Percentiles rank a stretch among this genome's conserved stretches.
phyloP scores from a whole-genome alignment of 2,113 vertebrate genomes.

The Bos indicus region DNA sequence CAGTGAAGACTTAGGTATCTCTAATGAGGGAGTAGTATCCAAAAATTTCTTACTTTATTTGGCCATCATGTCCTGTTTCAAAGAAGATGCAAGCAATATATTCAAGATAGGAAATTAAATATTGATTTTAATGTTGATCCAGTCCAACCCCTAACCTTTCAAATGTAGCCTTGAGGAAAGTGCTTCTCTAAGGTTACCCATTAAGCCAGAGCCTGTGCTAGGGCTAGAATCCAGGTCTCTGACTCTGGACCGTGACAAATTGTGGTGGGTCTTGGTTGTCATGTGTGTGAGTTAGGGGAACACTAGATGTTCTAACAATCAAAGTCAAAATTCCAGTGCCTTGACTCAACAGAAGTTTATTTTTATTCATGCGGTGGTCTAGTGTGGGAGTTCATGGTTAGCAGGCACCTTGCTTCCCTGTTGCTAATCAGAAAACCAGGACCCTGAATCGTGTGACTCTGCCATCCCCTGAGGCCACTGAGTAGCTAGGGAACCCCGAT shows the following conservation, averaged over 20 bases:
- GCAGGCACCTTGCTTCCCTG: neutral
- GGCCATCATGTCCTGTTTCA: neutral
- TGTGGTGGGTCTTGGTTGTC: neutral
- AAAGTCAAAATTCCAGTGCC: neutral
- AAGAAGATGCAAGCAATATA: neutral
- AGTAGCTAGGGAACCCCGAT: neutral
- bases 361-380: neutral
- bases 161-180: neutral
- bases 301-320: neutral
- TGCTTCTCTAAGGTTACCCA: neutral
- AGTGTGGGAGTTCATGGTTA: neutral
- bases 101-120: neutral
- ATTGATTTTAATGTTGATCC: neutral
- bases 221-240: neutral
- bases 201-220: neutral
- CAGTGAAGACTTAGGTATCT: neutral
- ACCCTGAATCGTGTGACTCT: neutral
- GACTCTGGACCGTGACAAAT: neutral
- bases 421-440: neutral
- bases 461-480: neutral
- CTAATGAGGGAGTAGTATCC: neutral
- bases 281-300: neutral
- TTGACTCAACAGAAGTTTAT: neutral
- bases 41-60: neutral
- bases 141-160: neutral